Conservation (phyloP, 1,140 invertebrate genomes). For the Aplysia californica region DNA sequence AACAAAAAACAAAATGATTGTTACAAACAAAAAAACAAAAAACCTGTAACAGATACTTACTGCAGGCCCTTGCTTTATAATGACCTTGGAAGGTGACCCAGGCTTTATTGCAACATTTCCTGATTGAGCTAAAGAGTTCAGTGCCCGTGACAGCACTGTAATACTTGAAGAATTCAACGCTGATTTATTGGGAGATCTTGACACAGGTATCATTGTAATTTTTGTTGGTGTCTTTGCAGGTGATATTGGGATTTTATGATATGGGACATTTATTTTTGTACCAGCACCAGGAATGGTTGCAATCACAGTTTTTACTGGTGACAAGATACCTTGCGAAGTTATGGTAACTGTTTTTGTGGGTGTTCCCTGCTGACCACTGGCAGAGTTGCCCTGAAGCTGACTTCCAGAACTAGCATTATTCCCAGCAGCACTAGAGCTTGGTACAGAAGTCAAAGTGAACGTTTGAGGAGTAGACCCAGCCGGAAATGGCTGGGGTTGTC, state of each 20-base stretch:
- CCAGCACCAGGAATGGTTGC: slow-evolving; percentile 45
- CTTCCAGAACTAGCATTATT: slow-evolving; percentile 1
- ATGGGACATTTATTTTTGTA: slow-evolving; percentile 56
- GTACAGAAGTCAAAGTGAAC: slow-evolving; percentile 31
- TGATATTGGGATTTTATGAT: slow-evolving; percentile 62
- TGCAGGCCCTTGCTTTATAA: slow-evolving; percentile 59
- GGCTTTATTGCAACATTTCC: slow-evolving; percentile 46
- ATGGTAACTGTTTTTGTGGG: slow-evolving; percentile 78
- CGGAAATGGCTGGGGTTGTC: slow-evolving; percentile 59
- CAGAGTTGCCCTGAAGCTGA: slow-evolving; percentile 1
- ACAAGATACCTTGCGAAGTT: slow-evolving; percentile 70
- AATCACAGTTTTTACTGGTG: slow-evolving; percentile 51
- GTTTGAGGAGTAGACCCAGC: slow-evolving; percentile 17
- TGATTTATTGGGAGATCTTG: slow-evolving; percentile 64
- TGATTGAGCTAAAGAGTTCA: slow-evolving; percentile 32
- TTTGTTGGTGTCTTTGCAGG: slow-evolving; percentile 63
- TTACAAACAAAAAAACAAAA: too few species aligned
- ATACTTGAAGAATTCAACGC: slow-evolving; percentile 44
- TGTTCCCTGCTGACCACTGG: too few species aligned
- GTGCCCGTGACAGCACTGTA: slow-evolving; percentile 41
- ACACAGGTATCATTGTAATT: slow-evolving; percentile 66
- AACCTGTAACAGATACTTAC: too few species aligned
- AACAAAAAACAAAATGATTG: too few species aligned
- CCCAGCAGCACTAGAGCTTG: slow-evolving; percentile 5
- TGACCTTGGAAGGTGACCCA: slow-evolving; percentile 66